Conservation (phyloP, 2,797 vertebrate genomes). For the Chelonia mydas region DNA sequence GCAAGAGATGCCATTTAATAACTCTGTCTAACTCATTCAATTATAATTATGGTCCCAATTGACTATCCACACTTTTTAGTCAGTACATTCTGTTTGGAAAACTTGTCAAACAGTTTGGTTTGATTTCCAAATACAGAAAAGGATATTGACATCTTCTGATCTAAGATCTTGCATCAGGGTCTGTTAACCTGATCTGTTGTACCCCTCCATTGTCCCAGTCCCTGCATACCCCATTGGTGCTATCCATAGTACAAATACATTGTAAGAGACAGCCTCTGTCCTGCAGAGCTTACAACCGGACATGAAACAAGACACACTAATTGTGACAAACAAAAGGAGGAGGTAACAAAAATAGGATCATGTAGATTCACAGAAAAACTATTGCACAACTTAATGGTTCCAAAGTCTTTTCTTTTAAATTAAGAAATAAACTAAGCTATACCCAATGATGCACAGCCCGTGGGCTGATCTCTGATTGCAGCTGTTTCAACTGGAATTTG, state of each 20-base stretch:
- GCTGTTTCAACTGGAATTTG: neutral
- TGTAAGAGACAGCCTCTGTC: neutral
- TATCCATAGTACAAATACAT: neutral
- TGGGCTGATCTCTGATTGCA: neutral
- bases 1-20: neutral
- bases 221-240: neutral
- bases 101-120: neutral
- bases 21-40: neutral
- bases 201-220: neutral
- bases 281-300: neutral
- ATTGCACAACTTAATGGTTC: neutral
- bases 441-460: neutral
- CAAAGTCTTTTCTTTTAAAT: neutral
- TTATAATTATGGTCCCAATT: neutral
- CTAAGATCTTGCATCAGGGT: neutral
- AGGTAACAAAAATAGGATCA: neutral
- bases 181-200: neutral
- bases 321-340: neutral
- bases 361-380: neutral
- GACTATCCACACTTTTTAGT: neutral
- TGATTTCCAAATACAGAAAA: neutral
- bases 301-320: neutral
- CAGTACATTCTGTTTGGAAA: neutral
- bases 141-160: neutral
- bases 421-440: neutral